These are phyloP conservation scores for Melinopterus prodromus DNA, from an alignment of 2,888 invertebrate genomes.

Conservation along the genomic window DNA sequence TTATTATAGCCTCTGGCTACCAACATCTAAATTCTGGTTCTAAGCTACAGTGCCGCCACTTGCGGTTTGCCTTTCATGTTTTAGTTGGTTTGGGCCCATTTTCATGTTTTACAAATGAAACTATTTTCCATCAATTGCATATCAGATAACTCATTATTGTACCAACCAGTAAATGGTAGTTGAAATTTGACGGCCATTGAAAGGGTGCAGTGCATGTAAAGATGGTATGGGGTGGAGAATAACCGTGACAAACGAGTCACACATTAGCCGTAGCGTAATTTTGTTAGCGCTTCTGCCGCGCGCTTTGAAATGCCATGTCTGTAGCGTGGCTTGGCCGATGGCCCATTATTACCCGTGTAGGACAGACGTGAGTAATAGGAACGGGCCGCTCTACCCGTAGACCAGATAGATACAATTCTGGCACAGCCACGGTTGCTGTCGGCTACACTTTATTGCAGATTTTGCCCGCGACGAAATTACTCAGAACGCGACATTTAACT, in stretches of 20 bases:
- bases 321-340: neutral
- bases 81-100: too few species aligned
- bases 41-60: too few species aligned
- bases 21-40: too few species aligned
- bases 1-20: too few species aligned
- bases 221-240: neutral
- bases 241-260: neutral
- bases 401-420: neutral
- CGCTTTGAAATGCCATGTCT: neutral
- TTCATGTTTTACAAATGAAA: too few species aligned
- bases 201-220: neutral
- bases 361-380: neutral
- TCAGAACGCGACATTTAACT: slow-evolving; percentile 18
- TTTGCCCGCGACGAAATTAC: slow-evolving; percentile 20
- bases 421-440: neutral
- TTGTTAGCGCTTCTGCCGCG: neutral
- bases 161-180: neutral
- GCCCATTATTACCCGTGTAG: neutral
- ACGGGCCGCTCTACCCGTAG: neutral
- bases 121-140: too few species aligned
- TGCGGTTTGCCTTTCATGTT: too few species aligned
- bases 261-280: neutral
- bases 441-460: slow-evolving; percentile 13
- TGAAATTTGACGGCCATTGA: neutral
- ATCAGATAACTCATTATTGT: neutral